Conservation (phyloP, 2,113 vertebrate genomes). For the Sinosuthora webbiana region DNA sequence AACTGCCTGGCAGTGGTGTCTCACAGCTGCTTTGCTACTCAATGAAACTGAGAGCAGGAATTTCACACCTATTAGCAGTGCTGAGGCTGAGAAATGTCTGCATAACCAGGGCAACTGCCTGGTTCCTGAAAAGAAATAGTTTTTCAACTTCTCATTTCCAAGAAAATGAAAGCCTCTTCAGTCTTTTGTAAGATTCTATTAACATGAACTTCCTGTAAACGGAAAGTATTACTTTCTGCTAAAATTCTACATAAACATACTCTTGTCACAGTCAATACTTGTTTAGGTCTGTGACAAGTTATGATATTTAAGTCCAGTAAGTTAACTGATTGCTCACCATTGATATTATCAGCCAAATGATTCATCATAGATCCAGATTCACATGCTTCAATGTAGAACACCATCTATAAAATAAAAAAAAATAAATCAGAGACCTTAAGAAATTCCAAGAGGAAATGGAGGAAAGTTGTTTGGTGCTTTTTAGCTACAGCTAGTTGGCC, state of each 20-base stretch:
- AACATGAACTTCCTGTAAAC: neutral
- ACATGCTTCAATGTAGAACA: constrained; percentile 97
- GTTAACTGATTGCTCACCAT: constrained; percentile 78
- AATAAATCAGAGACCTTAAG: neutral
- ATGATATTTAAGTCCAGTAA: neutral
- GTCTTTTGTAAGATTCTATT: neutral
- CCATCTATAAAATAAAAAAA: constrained; percentile 80
- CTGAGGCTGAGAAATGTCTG: neutral
- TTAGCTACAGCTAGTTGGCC: neutral
- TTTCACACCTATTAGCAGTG: neutral
- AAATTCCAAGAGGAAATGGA: neutral
- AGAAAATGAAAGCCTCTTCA: neutral
- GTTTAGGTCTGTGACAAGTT: neutral
- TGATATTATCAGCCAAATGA: constrained; percentile 81
- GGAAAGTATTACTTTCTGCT: neutral
- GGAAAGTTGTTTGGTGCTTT: neutral
- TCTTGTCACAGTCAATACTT: neutral
- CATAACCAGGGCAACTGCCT: neutral
- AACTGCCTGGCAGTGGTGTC: neutral
- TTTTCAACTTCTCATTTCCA: neutral
- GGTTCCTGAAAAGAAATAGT: neutral
- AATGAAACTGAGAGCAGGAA: neutral
- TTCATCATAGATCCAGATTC: constrained; percentile 99
- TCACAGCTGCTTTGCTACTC: neutral
- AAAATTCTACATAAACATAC: neutral